Evolutionary conservation across 2,797 vertebrate species (phyloP), one percentile per base, ranked within the genome.

Genomic region (Alfaro cultratus): DNA sequence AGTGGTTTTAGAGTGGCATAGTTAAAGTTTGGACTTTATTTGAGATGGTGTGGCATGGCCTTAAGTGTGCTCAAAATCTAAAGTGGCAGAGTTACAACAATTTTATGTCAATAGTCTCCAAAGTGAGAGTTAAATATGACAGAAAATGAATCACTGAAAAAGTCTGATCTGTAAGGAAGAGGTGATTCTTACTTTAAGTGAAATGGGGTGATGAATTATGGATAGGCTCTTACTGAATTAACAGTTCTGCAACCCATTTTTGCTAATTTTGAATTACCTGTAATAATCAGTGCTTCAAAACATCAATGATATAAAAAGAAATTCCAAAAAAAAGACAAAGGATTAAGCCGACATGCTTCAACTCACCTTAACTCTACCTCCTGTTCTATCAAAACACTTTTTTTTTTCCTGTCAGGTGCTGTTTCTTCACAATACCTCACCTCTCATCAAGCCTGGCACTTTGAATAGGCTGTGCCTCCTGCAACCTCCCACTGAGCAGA

Each of bases 401-500:
- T 51, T 21, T 51, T 60, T 60, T 78, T 74, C 36, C 31, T 79
- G 86, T 53, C 71, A 68, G 64, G 81, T 80, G 80, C 76, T 57
- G 82, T 84, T 83, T 87, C 49, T 86, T 85, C 79, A 78, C 80
- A 87, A 91, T 83, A 78, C 68, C 73, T 68, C 57, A 74, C 75
- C 75, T 80, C 83, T 86, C 82, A 85, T 87, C 86, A 86, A 73
- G 80, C 75, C 23, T 36, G 4, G 47, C 77, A 75, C 84, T 87
- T 83, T 85, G 74, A 89, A 83, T 77, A 68, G 46, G 73, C 84
- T 78, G 85, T 76, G 88, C 80, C 80, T 85, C 77, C 49, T 29
- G 45, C 78, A 78, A 53, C 80, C 91, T 82, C 90, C 87, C 41
- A 64, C 85, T 3, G 86, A 91, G 89, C 47, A 77, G 79, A 89